A percentile compares a stretch with the other conserved stretches of the same genome.
These are phyloP conservation scores for Noctilio leporinus DNA, from an alignment of 2,113 vertebrate genomes.

Conservation along the genomic window DNA sequence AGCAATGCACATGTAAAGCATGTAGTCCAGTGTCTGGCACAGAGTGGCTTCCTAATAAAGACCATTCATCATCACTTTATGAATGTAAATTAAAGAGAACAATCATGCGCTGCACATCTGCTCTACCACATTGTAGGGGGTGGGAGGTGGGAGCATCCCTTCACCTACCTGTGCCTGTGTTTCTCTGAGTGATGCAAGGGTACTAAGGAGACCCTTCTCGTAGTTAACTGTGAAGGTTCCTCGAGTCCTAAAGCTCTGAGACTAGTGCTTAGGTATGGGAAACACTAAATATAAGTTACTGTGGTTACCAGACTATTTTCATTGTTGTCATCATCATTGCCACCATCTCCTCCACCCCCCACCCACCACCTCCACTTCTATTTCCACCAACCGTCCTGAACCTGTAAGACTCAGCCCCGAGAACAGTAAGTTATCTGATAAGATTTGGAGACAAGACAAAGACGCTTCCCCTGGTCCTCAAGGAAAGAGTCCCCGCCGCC, in stretches of 20 bases:
- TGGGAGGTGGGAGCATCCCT: background rate
- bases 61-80: background rate
- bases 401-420: background rate
- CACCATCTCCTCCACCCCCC: no score
- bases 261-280: fast-evolving
- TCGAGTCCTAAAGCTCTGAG: background rate
- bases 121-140: background rate
- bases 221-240: background rate
- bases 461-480: background rate
- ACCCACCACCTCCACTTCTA: background rate
- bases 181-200: background rate
- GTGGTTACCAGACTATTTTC: background rate
- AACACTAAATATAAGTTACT: background rate
- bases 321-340: background rate
- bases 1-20: fast-evolving
- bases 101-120: fast-evolving
- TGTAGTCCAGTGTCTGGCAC: background rate
- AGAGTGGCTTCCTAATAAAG: background rate
- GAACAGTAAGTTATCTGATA: background rate
- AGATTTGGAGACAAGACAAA: background rate
- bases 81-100: no score
- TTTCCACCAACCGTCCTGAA: fast-evolving
- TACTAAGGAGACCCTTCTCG: background rate
- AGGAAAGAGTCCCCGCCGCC: background rate
- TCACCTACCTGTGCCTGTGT: background rate